Percentiles rank a stretch among this genome's conserved stretches.
phyloP scores from a whole-genome alignment of 2,113 vertebrate species.

The Rhinichthys klamathensis region DNA sequence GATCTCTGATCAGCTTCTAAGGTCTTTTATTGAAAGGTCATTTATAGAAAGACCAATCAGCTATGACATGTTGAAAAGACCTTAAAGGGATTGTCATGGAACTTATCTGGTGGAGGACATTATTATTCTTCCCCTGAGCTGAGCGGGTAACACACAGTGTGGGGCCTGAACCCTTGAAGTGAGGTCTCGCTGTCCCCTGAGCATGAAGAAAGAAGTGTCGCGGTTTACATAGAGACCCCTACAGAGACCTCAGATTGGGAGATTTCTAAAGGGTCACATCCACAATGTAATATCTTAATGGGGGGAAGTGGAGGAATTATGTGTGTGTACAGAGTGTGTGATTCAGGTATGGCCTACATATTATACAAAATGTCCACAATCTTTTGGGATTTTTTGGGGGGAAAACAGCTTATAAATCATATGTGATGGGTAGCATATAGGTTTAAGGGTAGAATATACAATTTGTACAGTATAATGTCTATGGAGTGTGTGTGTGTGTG shows the following conservation, averaged over 20 bases:
- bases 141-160: constrained; percentile 53
- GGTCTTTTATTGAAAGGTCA: constrained; percentile 39
- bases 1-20: constrained; percentile 39
- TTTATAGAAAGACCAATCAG: constrained; percentile 55
- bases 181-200: constrained; percentile 45
- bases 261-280: constrained; percentile 36
- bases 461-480: too few relatives aligned
- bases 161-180: constrained; percentile 51
- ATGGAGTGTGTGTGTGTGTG: too few relatives aligned
- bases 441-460: too few relatives aligned
- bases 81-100: constrained; percentile 62
- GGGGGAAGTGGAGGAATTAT: constrained; percentile 15
- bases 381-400: too few relatives aligned
- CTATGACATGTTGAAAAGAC: constrained; percentile 43
- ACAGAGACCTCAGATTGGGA: constrained; percentile 17
- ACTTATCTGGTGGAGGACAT: constrained; percentile 58
- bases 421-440: too few relatives aligned
- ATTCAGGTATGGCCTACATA: neutral
- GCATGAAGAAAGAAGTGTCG: constrained; percentile 29
- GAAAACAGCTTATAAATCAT: too few relatives aligned
- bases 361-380: neutral
- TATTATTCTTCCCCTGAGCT: constrained; percentile 59
- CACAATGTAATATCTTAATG: constrained; percentile 54
- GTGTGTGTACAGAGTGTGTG: neutral
- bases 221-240: constrained; percentile 32